phyloP scores from a whole-genome alignment of 1,140 invertebrate species.

The Cryptotermes secundus region DNA sequence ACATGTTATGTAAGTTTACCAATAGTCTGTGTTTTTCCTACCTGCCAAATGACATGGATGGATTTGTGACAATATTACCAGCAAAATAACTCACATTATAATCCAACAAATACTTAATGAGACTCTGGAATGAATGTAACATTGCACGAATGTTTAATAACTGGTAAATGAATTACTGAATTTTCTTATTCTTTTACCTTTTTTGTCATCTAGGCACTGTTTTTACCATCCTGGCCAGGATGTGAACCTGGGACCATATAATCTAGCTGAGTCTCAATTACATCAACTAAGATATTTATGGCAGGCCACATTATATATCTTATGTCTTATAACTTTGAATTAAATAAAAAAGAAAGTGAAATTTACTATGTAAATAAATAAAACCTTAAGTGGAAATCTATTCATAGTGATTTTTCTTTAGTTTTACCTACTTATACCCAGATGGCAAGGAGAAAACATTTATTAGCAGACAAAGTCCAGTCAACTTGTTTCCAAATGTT shows the following conservation, averaged over 20 bases:
- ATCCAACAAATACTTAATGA: background rate
- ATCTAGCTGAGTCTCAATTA: conserved; percentile 12
- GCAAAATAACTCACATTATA: background rate
- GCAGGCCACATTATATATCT: conserved; percentile 11
- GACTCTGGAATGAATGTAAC: background rate
- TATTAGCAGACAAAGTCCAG: too few relatives aligned
- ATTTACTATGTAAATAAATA: conserved; percentile 19
- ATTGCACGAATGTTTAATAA: background rate
- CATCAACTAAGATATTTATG: background rate
- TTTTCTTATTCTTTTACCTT: background rate
- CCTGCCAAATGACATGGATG: background rate
- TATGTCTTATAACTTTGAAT: background rate
- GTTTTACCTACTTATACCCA: too few relatives aligned
- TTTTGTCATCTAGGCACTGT: background rate
- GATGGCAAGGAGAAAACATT: too few relatives aligned
- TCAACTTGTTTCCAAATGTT: too few relatives aligned
- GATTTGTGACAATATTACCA: background rate
- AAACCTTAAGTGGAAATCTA: background rate
- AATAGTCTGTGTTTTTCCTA: background rate
- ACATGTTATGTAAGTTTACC: background rate
- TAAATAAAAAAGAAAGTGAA: conserved; percentile 11
- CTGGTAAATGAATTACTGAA: background rate
- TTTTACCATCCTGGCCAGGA: conserved; percentile 10
- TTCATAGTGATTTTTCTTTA: too few relatives aligned
- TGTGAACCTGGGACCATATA: background rate